Evolutionary conservation across 1,140 invertebrate genomes (phyloP), one percentile per base, ranked within the genome.

Genomic region (Elysia chlorotica): DNA sequence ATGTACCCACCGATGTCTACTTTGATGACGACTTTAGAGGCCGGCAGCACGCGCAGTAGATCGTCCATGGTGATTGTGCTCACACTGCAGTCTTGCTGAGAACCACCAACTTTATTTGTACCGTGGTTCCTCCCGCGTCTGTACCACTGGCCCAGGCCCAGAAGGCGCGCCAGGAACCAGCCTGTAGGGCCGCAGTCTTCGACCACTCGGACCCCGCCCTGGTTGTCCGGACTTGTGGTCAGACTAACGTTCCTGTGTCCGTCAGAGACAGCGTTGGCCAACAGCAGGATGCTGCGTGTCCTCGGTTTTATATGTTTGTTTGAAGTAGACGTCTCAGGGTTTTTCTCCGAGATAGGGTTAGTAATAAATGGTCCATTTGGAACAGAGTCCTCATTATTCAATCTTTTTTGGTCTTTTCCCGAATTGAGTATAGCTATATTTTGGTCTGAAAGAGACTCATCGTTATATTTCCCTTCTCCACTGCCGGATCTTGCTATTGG

Each of bases 181-280:
- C 10, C 37, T 2, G 36, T n/a, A 2, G 14, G 25, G n/a, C 59
- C 57, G 36, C 68, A 53, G 14, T 68, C 48, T 30, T 76, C 66
- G 30, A 77, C 33, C 5, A 86, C 74, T 53, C 70, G 66, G 19
- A 79, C 76, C 10, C 81, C 83, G 2, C 83, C 84, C 69, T 84
- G 77, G 70, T 86, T 86, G 30, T 77, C 78, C 17, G 70, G 66
- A 57, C 76, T 79, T 0, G 38, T 66, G 19, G 73, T 36, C 48
- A 86, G 54, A 35, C 73, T 75, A 14, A 78, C 76, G 17, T 73
- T 67, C 19, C 70, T 54, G 57, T 82, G 79, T n/a, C 31, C 57
- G 62, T 80, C 76, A 0, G 80, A 81, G 48, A 84, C 36, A 1
- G 79, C 84, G 68, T 83, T 82, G 56, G 74, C 69, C 19, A 85